phyloP scores from a whole-genome alignment of 2,113 vertebrate species.

The Aythya baeri region DNA sequence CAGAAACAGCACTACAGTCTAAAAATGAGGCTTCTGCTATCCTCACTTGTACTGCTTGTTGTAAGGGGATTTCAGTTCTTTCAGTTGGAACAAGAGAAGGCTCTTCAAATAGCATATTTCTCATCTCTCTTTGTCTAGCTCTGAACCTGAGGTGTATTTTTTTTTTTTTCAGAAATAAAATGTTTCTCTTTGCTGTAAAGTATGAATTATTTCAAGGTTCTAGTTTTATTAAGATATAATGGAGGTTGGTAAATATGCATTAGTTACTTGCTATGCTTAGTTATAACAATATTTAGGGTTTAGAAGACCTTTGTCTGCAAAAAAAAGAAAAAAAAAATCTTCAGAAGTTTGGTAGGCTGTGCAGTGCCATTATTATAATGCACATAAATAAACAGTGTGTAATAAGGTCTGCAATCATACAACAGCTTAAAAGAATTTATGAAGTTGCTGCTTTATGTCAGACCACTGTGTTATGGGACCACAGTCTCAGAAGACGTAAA shows the following conservation, averaged over 20 bases:
- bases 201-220: conserved; percentile 3
- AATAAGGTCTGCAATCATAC: not conserved
- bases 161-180: not conserved
- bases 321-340: not conserved
- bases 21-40: not conserved
- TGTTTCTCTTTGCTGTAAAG: not conserved
- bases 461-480: not conserved
- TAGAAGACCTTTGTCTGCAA: not conserved
- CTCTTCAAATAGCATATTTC: not conserved
- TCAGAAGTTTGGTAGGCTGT: not conserved
- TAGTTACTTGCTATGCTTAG: not conserved
- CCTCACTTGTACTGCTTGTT: not conserved
- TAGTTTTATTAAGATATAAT: not conserved
- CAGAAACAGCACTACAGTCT: not conserved
- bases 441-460: not conserved
- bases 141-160: not conserved
- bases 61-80: not conserved
- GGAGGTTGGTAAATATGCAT: not conserved
- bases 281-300: not conserved
- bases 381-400: not conserved
- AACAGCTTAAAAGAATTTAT: not conserved
- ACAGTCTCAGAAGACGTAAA: not conserved
- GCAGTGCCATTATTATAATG: not conserved
- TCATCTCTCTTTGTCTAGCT: not conserved
- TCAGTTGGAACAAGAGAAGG: not conserved